Percentiles rank a stretch among this genome's conserved stretches.
These are phyloP conservation scores for Neotragus pygmaeus DNA, from an alignment of 2,113 vertebrate genomes.

Conservation along the genomic window DNA sequence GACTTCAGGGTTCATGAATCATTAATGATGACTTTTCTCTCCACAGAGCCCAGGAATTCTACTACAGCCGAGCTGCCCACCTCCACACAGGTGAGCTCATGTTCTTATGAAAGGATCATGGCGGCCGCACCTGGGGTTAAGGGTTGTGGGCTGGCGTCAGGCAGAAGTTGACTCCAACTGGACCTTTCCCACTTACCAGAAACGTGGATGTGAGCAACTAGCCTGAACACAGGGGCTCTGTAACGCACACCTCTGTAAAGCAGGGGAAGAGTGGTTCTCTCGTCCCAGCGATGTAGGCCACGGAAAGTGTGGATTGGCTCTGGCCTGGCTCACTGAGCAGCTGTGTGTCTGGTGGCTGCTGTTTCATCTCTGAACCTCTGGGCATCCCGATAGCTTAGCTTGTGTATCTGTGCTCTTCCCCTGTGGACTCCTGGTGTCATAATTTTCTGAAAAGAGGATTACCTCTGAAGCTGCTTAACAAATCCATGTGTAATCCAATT, in stretches of 20 bases:
- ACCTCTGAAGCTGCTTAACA: conserved; percentile 21
- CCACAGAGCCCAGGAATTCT: background rate
- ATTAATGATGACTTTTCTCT: background rate
- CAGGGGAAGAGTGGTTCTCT: rapidly evolving
- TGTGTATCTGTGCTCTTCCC: background rate
- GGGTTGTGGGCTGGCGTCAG: background rate
- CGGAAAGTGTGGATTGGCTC: rapidly evolving
- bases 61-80: too few relatives aligned
- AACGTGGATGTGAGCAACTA: rapidly evolving
- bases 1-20: background rate
- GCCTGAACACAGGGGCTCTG: background rate
- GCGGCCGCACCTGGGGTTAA: rapidly evolving
- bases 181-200: background rate
- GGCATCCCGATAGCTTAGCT: background rate
- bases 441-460: conserved; percentile 50
- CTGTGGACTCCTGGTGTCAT: background rate
- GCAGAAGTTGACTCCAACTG: background rate
- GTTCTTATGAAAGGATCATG: background rate
- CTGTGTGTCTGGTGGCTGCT: background rate
- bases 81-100: background rate
- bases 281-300: rapidly evolving
- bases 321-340: rapidly evolving
- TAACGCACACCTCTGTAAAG: rapidly evolving
- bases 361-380: background rate
- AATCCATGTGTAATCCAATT: conserved; percentile 52